These are phyloP conservation scores for Yponomeuta sedellus DNA, from an alignment of 2,888 invertebrate genomes.

Conservation along the genomic window DNA sequence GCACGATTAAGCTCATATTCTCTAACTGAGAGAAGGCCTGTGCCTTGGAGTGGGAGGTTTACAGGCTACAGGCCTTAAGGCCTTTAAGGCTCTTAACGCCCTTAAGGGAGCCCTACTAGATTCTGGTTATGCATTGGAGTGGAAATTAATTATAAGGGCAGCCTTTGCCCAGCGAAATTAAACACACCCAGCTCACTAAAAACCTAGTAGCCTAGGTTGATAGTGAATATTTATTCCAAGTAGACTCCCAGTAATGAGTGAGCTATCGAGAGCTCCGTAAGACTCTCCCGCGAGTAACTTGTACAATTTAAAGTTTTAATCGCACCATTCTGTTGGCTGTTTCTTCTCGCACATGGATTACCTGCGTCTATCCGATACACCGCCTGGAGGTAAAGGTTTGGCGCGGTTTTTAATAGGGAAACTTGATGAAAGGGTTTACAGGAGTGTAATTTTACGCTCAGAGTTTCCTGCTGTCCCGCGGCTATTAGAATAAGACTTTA, in stretches of 20 bases:
- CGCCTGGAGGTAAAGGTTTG: background rate
- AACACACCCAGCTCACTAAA: too few species aligned
- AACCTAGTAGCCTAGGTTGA: too few species aligned
- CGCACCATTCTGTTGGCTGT: constrained; percentile 1
- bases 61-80: too few species aligned
- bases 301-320: constrained; percentile 12
- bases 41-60: too few species aligned
- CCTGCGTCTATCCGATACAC: background rate
- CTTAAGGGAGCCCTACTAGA: too few species aligned
- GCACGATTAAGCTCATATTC: too few species aligned
- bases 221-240: background rate
- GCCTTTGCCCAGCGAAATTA: too few species aligned
- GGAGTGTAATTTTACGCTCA: background rate
- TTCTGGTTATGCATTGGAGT: too few species aligned
- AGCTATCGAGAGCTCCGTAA: background rate
- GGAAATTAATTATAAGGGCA: too few species aligned
- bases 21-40: too few species aligned
- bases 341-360: constrained; percentile 1
- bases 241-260: constrained; percentile 6
- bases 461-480: too few species aligned
- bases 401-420: background rate
- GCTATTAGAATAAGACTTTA: background rate
- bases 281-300: background rate
- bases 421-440: background rate
- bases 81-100: too few species aligned